Evolutionary conservation across 2,888 invertebrate species (phyloP), one percentile per base, ranked within the genome.

Genomic region (Caprella mutica): DNA sequence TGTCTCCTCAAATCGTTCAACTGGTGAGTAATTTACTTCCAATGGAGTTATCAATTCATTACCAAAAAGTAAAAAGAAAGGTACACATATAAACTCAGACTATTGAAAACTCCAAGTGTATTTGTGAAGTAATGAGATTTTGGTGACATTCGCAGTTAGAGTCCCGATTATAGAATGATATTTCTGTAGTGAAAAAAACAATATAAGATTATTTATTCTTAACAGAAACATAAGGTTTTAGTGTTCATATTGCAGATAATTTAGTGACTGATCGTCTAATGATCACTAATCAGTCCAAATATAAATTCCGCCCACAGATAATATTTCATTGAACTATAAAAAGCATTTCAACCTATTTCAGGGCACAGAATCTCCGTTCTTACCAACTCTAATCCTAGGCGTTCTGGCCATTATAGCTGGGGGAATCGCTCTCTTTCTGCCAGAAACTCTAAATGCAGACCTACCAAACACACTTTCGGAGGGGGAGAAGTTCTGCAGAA

Each of bases 1-100:
- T 89, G 55, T 91, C 91, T 70, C 92, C 92, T 12, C 89, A 90
- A 73, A 83, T 91, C 62, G 90, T 87, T 53, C 90, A 90, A 73
- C 77, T 92, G 80, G 86, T 85, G 73, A 78, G 80, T 68, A 6
- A 4, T 8, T n/a, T n/a, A 40, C 17, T 40, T 40, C 17, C 17
- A n/a, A 8, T 8, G 17, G 9, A 9, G 19, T 5, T 21, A 42
- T 14, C 23, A 5, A 17, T 17, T 33, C 12, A 33, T 33, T 33
- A 12, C 17, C 5, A 19, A 39, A 19, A 39, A 19, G 19, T n/a
- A 39, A 19, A n/a, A n/a, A n/a, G n/a, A n/a, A n/a, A n/a, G n/a
- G n/a, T n/a, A n/a, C n/a, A n/a, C n/a, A n/a, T n/a, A n/a, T n/a
- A n/a, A n/a, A n/a, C n/a, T n/a, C n/a, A n/a, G n/a, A n/a, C n/a